phyloP scores from a whole-genome alignment of 2,888 invertebrate species.

The Argyresthia goedartella region DNA sequence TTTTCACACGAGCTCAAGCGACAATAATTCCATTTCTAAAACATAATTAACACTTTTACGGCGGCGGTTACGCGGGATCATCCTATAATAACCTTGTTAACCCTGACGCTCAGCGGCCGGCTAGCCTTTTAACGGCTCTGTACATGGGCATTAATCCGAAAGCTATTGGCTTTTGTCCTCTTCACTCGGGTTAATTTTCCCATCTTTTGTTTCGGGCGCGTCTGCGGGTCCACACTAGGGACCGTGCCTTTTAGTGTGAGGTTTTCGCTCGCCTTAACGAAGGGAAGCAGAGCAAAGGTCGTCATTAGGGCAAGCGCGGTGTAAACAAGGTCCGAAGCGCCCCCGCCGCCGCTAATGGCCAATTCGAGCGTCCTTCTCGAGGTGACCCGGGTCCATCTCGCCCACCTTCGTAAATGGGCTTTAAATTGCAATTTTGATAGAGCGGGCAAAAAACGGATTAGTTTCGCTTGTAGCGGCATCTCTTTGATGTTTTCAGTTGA shows the following conservation, averaged over 20 bases:
- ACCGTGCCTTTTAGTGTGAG: conserved; percentile 68
- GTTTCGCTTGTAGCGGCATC: neutral
- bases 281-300: conserved; percentile 71
- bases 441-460: conserved; percentile 28
- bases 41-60: conserved; percentile 70
- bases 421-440: conserved; percentile 69
- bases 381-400: conserved; percentile 65
- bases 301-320: conserved; percentile 72
- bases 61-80: conserved; percentile 62
- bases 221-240: conserved; percentile 56
- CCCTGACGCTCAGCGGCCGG: conserved; percentile 60
- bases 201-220: conserved; percentile 50
- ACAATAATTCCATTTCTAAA: conserved; percentile 51
- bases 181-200: conserved; percentile 31
- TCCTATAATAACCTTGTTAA: conserved; percentile 72
- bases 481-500: neutral
- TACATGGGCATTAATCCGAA: conserved; percentile 69
- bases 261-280: conserved; percentile 71
- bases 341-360: conserved; percentile 58
- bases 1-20: conserved; percentile 27
- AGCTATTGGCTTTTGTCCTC: conserved; percentile 61
- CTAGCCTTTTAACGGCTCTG: conserved; percentile 68
- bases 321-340: conserved; percentile 70
- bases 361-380: conserved; percentile 67
- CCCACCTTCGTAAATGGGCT: conserved; percentile 56